A percentile compares a stretch with the other conserved stretches of the same genome.
phyloP scores from a whole-genome alignment of 2,888 invertebrate species.

The Drosophila borealis region DNA sequence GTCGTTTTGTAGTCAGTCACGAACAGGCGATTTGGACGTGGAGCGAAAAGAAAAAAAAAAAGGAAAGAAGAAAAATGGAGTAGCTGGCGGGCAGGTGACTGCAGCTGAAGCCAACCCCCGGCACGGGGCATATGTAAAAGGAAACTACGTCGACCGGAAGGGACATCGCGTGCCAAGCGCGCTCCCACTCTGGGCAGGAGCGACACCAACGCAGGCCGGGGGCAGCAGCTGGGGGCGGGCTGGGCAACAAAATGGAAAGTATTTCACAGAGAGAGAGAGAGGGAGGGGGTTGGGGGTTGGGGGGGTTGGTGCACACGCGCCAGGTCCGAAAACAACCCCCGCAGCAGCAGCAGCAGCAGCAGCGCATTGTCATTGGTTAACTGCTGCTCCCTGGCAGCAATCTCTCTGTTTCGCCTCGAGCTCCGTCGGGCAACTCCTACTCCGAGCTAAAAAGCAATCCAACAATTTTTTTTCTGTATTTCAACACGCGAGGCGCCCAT shows the following conservation, averaged over 20 bases:
- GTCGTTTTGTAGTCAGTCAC: slow-evolving; percentile 74
- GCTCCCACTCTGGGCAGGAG: slow-evolving; percentile 49
- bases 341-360: slow-evolving; percentile 13
- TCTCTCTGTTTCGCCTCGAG: background rate
- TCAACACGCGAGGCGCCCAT: slow-evolving; percentile 70
- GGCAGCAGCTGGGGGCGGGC: slow-evolving; percentile 1
- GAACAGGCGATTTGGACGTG: slow-evolving; percentile 69
- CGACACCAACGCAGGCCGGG: slow-evolving; percentile 17
- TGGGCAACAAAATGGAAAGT: slow-evolving; percentile 76
- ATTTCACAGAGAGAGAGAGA: slow-evolving; percentile 52
- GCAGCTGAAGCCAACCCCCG: slow-evolving; percentile 4
- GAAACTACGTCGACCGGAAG: slow-evolving; percentile 81
- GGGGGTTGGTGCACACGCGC: slow-evolving; percentile 63
- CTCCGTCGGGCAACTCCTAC: slow-evolving; percentile 6
- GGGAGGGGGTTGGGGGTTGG: slow-evolving; percentile 1
- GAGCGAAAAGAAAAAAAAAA: background rate
- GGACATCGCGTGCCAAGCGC: slow-evolving; percentile 83
- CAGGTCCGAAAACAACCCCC: slow-evolving; percentile 69
- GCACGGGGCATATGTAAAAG: slow-evolving; percentile 48
- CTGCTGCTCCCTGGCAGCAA: slow-evolving; percentile 35
- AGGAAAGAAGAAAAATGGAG: slow-evolving; percentile 10
- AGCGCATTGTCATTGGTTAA: slow-evolving; percentile 75
- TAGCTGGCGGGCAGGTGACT: slow-evolving; percentile 17
- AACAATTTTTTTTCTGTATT: slow-evolving; percentile 60
- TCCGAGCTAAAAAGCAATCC: slow-evolving; percentile 70